Evolutionary conservation across 2,888 invertebrate species (phyloP).

Genomic region (Epistrophe eligans): DNA sequence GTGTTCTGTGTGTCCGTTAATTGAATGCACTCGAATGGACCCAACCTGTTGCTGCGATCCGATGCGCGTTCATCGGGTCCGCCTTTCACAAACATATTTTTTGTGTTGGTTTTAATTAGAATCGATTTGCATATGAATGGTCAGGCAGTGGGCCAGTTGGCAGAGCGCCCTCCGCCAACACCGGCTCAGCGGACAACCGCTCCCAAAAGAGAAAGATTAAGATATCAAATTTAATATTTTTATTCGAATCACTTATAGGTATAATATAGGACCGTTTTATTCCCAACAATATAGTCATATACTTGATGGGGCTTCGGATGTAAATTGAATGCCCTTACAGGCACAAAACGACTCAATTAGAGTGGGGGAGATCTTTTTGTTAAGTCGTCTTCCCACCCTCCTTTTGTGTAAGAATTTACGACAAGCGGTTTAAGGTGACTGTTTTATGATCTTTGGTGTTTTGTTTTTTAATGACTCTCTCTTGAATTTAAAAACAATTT

Average conservation of each 20-base stretch:
- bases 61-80: constrained; percentile 36
- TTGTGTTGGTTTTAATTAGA: constrained; percentile 56
- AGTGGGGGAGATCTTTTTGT: constrained; percentile 24
- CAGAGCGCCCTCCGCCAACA: constrained; percentile 19
- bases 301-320: constrained; percentile 2
- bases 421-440: constrained; percentile 56
- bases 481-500: constrained; percentile 41
- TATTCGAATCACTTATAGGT: constrained; percentile 32
- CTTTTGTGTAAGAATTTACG: constrained; percentile 48
- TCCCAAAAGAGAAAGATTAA: constrained; percentile 52
- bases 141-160: constrained; percentile 37
- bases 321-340: constrained; percentile 22
- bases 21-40: constrained; percentile 70
- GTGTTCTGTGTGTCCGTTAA: constrained; percentile 52
- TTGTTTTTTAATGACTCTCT: constrained; percentile 40
- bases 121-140: constrained; percentile 66
- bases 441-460: constrained; percentile 66
- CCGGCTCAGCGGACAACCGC: constrained; percentile 15
- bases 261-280: constrained; percentile 19
- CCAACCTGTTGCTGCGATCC: constrained; percentile 63
- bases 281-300: constrained; percentile 46
- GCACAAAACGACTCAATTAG: constrained; percentile 67
- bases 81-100: constrained; percentile 18
- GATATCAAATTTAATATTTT: constrained; percentile 73
- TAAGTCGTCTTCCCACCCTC: background rate